These are phyloP conservation scores for Entomyzon cyanotis DNA, from an alignment of 2,113 vertebrate species.

Conservation along the genomic window DNA sequence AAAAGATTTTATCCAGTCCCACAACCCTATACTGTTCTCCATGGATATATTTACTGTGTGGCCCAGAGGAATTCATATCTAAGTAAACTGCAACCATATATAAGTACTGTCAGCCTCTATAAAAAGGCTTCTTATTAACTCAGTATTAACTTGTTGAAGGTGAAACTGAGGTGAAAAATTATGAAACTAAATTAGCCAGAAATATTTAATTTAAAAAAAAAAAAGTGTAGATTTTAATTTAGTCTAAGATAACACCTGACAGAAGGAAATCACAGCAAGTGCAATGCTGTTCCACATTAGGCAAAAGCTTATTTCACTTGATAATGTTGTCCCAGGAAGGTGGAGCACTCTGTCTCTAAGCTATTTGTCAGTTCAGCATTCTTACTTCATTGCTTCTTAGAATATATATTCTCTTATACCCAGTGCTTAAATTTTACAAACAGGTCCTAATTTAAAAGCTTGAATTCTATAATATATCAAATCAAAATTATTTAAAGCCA, in stretches of 20 bases:
- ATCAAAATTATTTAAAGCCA: not conserved
- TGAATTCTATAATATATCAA: not conserved
- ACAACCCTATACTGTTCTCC: not conserved
- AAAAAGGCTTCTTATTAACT: not conserved
- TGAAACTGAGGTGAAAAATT: not conserved
- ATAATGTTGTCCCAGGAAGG: not conserved
- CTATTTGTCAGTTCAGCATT: not conserved
- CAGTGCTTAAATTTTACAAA: not conserved
- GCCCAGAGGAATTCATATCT: not conserved
- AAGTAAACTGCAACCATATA: not conserved
- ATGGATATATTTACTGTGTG: not conserved
- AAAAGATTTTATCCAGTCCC: not conserved
- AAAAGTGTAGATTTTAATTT: not conserved
- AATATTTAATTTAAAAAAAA: not conserved
- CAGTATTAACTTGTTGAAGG: not conserved
- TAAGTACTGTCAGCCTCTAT: not conserved
- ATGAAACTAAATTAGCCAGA: not conserved
- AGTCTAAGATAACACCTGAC: not conserved
- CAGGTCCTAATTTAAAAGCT: not conserved
- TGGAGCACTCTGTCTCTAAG: not conserved
- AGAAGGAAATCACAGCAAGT: not conserved
- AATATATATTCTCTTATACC: not conserved
- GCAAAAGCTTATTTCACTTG: not conserved
- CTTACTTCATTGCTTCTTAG: not conserved
- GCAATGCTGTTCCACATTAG: not conserved